Evolutionary conservation across 2,113 vertebrate species (phyloP), one percentile per base, ranked within the genome.

Genomic region (Antigone vipio): DNA sequence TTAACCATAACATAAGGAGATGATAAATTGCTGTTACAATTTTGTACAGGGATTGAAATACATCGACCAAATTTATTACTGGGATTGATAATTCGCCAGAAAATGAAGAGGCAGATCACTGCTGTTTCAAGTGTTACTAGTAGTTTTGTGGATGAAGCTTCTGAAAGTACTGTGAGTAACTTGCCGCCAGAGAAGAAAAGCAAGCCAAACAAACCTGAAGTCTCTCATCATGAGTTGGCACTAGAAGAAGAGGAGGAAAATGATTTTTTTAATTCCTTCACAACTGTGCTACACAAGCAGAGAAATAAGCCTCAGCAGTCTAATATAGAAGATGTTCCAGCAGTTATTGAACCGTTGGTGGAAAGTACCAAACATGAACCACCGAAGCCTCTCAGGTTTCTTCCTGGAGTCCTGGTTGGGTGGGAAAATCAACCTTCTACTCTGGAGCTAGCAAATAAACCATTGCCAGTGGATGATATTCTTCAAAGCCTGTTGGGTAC

Each of bases 61-160:
- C 99, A 99, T 95, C 99, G 99, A 96, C 98, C 98, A 91, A 99
- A 99, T 97, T 98, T 99, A 18, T 98, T 99, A 62, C 97, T 99
- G 82, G 99, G 99, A 79, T 97, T 99, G 80, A 98, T 99, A 85
- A 99, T 99, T 95, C 99, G 99, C 60, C 99, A 99, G 84, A 99
- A 99, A 95, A 97, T 99, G 35, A 99, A 99, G 97, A 98, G 99
- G 40, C 99, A 98, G 82, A 98, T 98, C 23, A 88, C 96, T 68
- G 94, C 97, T 88, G 96, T 84, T 88, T 34, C 93, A 47, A 97
- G 73, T 18, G 85, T 91, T 73, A 62, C 96, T 74, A 87, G 96
- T 23, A 97, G 98, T 85, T 98, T 99, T 60, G 93, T 94, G 13
- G 98, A 98, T 60, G 99, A 99, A 75, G 40, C 96, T 67, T 95